Percentiles rank a stretch among this genome's conserved stretches.
Evolutionary conservation across 2,113 vertebrate species (phyloP).

Genomic region (Acrocephalus kingi): DNA sequence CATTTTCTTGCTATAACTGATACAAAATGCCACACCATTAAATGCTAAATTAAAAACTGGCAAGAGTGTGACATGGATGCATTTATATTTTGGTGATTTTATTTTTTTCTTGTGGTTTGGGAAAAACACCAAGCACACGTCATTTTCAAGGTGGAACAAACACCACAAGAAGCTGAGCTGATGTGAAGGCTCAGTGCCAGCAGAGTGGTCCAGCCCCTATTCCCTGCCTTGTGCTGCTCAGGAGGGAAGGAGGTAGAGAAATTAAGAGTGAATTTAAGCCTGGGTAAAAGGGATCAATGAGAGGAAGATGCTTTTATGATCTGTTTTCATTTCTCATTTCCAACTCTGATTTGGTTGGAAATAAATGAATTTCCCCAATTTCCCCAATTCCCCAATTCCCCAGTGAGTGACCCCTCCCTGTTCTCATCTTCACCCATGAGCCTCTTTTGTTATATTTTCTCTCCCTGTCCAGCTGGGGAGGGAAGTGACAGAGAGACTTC

Average conservation of each 20-base stretch:
- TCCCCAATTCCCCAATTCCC: no score
- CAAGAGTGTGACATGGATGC: neutral
- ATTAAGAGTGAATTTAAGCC: neutral
- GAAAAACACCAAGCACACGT: accelerated
- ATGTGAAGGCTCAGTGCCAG: neutral
- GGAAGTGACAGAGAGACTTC: neutral
- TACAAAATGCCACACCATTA: neutral
- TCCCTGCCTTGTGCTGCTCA: neutral
- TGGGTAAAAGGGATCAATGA: neutral
- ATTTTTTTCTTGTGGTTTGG: neutral
- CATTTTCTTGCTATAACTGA: neutral
- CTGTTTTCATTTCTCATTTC: neutral
- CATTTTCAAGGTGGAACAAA: neutral
- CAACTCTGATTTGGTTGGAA: neutral
- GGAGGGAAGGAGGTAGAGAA: neutral
- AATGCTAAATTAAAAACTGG: neutral
- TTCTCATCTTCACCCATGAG: neutral
- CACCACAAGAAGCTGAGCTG: neutral
- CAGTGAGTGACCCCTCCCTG: neutral
- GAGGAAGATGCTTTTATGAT: neutral
- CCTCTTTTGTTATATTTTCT: neutral
- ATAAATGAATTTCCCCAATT: neutral
- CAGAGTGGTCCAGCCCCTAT: neutral
- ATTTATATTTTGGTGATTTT: neutral
- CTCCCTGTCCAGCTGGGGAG: neutral